Evolutionary conservation across 1,140 invertebrate species (phyloP).

Genomic region (Brachystomella parvula): DNA sequence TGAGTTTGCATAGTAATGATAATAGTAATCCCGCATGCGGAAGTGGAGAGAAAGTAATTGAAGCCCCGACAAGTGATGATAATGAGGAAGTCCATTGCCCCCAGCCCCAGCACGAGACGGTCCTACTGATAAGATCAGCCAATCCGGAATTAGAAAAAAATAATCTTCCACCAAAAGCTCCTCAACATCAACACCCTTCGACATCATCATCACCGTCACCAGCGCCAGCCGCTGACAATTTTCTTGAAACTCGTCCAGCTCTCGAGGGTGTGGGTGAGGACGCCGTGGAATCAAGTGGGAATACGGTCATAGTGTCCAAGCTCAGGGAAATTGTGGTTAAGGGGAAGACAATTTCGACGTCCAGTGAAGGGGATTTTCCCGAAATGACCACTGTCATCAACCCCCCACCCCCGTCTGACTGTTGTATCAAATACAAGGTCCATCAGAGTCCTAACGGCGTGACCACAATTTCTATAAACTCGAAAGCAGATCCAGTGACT

Average conservation of each 20-base stretch:
- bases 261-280: not conserved
- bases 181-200: not conserved
- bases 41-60: not conserved
- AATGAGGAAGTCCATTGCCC: not conserved
- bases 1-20: not conserved
- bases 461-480: conserved; percentile 25
- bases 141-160: not conserved
- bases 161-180: too few species aligned
- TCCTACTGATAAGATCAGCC: not conserved
- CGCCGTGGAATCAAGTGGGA: not conserved
- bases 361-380: not conserved
- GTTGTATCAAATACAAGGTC: conserved; percentile 1
- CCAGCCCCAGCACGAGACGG: not conserved
- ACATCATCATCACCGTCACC: not conserved
- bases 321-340: not conserved
- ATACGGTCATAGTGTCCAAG: not conserved
- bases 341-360: not conserved
- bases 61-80: not conserved
- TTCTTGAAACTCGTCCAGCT: not conserved
- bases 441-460: conserved; percentile 19
- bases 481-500: conserved; percentile 5
- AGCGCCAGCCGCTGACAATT: not conserved
- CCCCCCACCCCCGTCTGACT: conserved; percentile 4
- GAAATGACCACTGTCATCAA: not conserved
- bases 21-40: not conserved